Conservation (phyloP, 2,888 invertebrate genomes). For the Ophonus ardosiacus region DNA sequence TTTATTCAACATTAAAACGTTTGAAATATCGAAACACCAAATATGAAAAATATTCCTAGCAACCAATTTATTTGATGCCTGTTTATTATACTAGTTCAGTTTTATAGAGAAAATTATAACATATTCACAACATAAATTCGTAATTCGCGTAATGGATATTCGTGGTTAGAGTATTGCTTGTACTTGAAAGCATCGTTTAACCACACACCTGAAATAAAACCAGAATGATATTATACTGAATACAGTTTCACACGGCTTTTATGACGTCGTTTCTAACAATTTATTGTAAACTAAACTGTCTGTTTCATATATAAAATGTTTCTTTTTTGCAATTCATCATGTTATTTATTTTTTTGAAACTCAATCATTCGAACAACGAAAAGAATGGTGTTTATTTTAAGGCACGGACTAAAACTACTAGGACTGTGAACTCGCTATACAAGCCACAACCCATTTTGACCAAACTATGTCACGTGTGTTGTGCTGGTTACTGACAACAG, state of each 20-base stretch:
- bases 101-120: background rate
- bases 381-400: background rate
- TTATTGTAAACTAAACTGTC: constrained; percentile 6
- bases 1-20: background rate
- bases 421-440: no score
- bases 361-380: background rate
- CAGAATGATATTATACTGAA: background rate
- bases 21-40: background rate
- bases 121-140: background rate
- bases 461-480: no score
- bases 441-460: no score
- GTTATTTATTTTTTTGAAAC: background rate
- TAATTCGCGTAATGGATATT: background rate
- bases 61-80: background rate
- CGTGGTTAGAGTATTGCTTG: background rate
- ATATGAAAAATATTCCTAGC: background rate
- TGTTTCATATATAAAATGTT: background rate
- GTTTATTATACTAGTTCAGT: background rate
- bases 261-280: background rate
- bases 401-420: no score
- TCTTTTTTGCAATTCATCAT: background rate
- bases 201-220: background rate
- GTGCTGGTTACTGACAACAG: no score
- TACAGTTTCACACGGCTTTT: background rate
- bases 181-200: background rate